Evolutionary conservation across 2,888 invertebrate genomes (phyloP).

Genomic region (Sericinus montela): DNA sequence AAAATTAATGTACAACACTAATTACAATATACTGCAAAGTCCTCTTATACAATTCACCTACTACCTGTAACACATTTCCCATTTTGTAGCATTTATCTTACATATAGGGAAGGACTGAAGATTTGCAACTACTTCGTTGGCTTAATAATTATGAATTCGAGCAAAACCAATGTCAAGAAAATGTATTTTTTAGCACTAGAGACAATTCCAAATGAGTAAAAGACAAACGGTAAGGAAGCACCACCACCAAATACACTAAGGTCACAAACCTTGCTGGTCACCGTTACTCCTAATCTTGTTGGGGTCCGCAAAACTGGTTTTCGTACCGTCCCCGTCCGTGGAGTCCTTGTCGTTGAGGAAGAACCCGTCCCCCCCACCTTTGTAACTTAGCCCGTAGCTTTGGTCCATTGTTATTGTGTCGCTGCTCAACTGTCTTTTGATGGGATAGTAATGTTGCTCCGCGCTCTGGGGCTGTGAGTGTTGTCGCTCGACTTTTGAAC

Average conservation of each 20-base stretch:
- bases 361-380: slow-evolving; percentile 69
- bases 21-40: too few species aligned
- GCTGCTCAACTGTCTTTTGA: slow-evolving; percentile 80
- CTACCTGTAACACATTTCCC: too few species aligned
- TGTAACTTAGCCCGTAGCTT: slow-evolving; percentile 46
- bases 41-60: too few species aligned
- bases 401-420: slow-evolving; percentile 71
- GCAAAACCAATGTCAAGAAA: too few species aligned
- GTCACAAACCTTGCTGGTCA: slow-evolving; percentile 62
- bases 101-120: too few species aligned
- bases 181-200: too few species aligned
- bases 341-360: slow-evolving; percentile 74
- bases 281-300: slow-evolving; percentile 77
- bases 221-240: background rate
- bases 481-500: slow-evolving; percentile 76
- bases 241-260: slow-evolving; percentile 8
- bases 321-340: slow-evolving; percentile 77
- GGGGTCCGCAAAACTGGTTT: slow-evolving; percentile 86
- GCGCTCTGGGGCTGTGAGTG: slow-evolving; percentile 69
- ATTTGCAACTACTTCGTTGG: too few species aligned
- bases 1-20: too few species aligned
- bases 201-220: too few species aligned
- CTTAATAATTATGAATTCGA: too few species aligned
- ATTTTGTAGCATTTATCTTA: too few species aligned
- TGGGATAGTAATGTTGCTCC: slow-evolving; percentile 39